Conservation (phyloP, 1,140 invertebrate species). For the Lepidurus packardi region DNA sequence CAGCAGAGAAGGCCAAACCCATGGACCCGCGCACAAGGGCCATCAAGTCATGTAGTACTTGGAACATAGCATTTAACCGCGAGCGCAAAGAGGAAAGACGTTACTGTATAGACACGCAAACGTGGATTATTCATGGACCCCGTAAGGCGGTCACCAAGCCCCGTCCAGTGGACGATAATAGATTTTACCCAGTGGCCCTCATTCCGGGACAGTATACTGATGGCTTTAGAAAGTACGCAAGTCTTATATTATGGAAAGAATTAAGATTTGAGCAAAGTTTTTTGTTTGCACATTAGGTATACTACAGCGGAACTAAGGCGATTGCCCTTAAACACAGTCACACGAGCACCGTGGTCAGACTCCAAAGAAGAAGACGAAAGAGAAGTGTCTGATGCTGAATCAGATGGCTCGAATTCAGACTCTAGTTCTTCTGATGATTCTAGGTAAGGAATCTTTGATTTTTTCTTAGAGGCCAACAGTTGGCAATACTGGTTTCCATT, state of each 20-base stretch:
- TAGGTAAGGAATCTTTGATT: not conserved
- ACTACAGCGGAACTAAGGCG: conserved; percentile 62
- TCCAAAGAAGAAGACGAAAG: conserved; percentile 36
- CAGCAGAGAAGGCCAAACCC: conserved; percentile 49
- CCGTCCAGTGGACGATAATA: conserved; percentile 7
- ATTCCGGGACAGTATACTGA: conserved; percentile 91
- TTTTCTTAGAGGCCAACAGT: not conserved
- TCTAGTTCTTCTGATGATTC: conserved; percentile 1
- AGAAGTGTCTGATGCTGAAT: conserved; percentile 28
- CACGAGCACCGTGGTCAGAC: conserved; percentile 60
- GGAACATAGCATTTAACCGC: conserved; percentile 80
- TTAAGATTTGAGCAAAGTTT: conserved; percentile 31
- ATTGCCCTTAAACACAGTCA: conserved; percentile 83
- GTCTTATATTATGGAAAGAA: not conserved
- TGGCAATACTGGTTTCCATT: no score
- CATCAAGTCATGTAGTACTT: conserved; percentile 75
- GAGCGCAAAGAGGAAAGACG: conserved; percentile 60
- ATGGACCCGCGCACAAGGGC: conserved; percentile 59
- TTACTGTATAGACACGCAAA: conserved; percentile 68
- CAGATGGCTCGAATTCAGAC: conserved; percentile 7
- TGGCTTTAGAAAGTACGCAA: conserved; percentile 42
- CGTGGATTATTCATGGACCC: conserved; percentile 65
- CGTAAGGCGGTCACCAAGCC: conserved; percentile 41
- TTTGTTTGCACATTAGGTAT: conserved; percentile 48
- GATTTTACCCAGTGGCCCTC: conserved; percentile 77